phyloP scores from a whole-genome alignment of 2,797 vertebrate species.

The Erethizon dorsatum region DNA sequence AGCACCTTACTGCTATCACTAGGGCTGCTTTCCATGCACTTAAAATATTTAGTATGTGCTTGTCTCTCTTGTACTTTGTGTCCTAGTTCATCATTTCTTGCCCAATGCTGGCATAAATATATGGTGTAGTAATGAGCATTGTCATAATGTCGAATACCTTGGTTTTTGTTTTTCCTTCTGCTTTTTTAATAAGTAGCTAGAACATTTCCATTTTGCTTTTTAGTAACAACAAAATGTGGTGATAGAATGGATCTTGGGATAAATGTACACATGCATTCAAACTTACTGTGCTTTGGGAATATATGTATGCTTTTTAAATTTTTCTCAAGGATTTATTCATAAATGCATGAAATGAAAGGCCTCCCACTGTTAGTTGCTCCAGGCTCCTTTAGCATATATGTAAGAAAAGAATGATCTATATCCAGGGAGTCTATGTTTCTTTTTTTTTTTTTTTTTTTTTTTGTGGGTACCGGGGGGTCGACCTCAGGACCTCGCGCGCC shows the following conservation, averaged over 20 bases:
- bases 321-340: background rate
- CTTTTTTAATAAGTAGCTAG: background rate
- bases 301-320: conserved; percentile 3
- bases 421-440: background rate
- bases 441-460: too few species aligned
- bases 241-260: background rate
- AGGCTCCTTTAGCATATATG: background rate
- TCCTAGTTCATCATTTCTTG: conserved; percentile 42
- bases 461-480: too few species aligned
- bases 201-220: conserved; percentile 62
- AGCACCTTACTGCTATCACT: conserved; percentile 48
- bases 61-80: conserved; percentile 29
- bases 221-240: background rate
- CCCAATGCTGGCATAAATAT: conserved; percentile 39
- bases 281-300: conserved; percentile 39
- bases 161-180: background rate
- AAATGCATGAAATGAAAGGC: background rate
- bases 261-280: background rate
- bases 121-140: conserved; percentile 23
- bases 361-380: background rate
- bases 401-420: conserved; percentile 26
- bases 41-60: background rate
- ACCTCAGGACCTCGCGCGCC: too few species aligned
- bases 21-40: background rate
- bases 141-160: background rate